Conservation (phyloP, 1,140 invertebrate species). For the Limonius californicus region DNA sequence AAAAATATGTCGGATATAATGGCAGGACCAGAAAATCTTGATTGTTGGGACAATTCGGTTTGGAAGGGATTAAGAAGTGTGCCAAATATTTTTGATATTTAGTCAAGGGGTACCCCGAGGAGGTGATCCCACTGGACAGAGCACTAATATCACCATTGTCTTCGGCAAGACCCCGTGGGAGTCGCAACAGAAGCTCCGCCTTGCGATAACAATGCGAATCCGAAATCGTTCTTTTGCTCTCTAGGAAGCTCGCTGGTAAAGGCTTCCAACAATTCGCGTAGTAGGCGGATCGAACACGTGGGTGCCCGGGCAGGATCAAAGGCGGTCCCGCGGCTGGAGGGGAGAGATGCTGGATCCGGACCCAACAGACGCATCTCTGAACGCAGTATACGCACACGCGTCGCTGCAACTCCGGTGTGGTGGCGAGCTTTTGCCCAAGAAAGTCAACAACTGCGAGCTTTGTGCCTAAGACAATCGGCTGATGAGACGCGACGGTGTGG, state of each 20-base stretch:
- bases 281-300: slow-evolving; percentile 43
- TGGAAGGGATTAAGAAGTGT: neutral
- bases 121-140: slow-evolving; percentile 1
- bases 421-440: neutral
- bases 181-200: slow-evolving; percentile 37
- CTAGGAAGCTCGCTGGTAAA: slow-evolving; percentile 22
- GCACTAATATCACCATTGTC: slow-evolving; percentile 30
- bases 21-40: neutral
- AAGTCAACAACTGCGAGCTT: neutral
- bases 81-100: slow-evolving; percentile 15
- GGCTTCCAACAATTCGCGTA: slow-evolving; percentile 38
- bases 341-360: slow-evolving; percentile 30
- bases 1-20: neutral
- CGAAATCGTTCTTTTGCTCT: slow-evolving; percentile 29
- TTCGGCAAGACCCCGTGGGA: slow-evolving; percentile 32
- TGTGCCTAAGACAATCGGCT: neutral
- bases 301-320: slow-evolving; percentile 35
- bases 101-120: neutral
- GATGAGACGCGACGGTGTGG: neutral
- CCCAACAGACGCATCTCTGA: slow-evolving; percentile 43
- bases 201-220: slow-evolving; percentile 42
- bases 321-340: slow-evolving; percentile 29
- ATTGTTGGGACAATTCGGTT: neutral
- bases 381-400: slow-evolving; percentile 43
- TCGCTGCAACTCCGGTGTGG: slow-evolving; percentile 9